Conservation (phyloP, 2,888 invertebrate genomes). For the Rotaria socialis region DNA sequence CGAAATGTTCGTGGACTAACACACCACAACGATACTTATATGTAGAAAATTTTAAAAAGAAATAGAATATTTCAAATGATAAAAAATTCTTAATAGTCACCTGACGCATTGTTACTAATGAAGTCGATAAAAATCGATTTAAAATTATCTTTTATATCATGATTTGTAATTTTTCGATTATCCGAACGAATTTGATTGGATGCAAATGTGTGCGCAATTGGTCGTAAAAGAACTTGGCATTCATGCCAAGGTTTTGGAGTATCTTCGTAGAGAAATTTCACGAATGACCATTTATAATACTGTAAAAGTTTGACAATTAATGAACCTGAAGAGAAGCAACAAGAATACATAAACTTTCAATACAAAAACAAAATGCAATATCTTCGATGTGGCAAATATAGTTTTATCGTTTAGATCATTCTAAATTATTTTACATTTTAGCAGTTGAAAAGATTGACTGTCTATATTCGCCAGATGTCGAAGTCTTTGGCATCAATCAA, state of each 20-base stretch:
- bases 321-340: not conserved
- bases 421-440: too few species aligned
- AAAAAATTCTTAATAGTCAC: not conserved
- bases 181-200: not conserved
- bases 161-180: conserved; percentile 13
- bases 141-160: conserved; percentile 22
- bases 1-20: conserved; percentile 21
- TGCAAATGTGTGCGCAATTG: conserved; percentile 9
- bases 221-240: conserved; percentile 35
- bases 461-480: too few species aligned
- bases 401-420: too few species aligned
- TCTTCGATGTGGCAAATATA: too few species aligned
- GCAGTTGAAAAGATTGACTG: too few species aligned
- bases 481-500: too few species aligned
- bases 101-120: conserved; percentile 29
- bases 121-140: conserved; percentile 28
- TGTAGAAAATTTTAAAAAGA: too few species aligned
- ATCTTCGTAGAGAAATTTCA: conserved; percentile 32
- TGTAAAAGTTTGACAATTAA: not conserved
- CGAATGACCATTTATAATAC: conserved; percentile 28
- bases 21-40: conserved; percentile 4
- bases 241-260: conserved; percentile 26
- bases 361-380: too few species aligned
- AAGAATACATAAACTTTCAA: too few species aligned
- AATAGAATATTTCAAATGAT: not conserved